Conservation (phyloP, 2,113 vertebrate species). For the Accipiter cooperii region DNA sequence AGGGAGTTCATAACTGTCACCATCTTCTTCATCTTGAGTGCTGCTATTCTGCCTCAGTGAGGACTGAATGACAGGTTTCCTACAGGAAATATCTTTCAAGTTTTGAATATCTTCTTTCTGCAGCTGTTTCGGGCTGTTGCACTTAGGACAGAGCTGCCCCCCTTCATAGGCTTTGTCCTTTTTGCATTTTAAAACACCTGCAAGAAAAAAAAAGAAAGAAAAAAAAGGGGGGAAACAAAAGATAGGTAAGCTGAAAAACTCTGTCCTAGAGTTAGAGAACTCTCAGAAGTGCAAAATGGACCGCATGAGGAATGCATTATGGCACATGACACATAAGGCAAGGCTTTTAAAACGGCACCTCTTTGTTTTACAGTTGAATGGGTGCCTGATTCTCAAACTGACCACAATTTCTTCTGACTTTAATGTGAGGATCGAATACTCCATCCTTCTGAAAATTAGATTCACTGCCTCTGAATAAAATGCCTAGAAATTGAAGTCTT, state of each 20-base stretch:
- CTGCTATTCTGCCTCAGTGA: slow-evolving; percentile 58
- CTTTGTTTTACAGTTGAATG: not conserved
- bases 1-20: slow-evolving; percentile 4
- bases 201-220: not conserved
- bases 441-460: not conserved
- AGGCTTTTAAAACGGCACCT: not conserved
- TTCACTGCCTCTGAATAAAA: not conserved
- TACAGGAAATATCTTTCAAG: slow-evolving; percentile 71
- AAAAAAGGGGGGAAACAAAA: not conserved
- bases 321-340: not conserved
- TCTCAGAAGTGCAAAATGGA: not conserved
- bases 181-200: slow-evolving; percentile 90
- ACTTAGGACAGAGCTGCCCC: slow-evolving; percentile 81
- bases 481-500: not conserved
- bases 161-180: slow-evolving; percentile 81
- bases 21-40: slow-evolving; percentile 47
- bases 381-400: not conserved
- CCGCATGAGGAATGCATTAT: not conserved
- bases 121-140: slow-evolving; percentile 74
- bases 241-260: not conserved
- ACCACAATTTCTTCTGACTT: not conserved
- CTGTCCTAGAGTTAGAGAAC: not conserved
- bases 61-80: slow-evolving; percentile 73
- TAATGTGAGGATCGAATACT: not conserved
- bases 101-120: slow-evolving; percentile 69